These are phyloP conservation scores for Myrmophylax atrothorax DNA, from an alignment of 2,113 vertebrate genomes.

Conservation along the genomic window DNA sequence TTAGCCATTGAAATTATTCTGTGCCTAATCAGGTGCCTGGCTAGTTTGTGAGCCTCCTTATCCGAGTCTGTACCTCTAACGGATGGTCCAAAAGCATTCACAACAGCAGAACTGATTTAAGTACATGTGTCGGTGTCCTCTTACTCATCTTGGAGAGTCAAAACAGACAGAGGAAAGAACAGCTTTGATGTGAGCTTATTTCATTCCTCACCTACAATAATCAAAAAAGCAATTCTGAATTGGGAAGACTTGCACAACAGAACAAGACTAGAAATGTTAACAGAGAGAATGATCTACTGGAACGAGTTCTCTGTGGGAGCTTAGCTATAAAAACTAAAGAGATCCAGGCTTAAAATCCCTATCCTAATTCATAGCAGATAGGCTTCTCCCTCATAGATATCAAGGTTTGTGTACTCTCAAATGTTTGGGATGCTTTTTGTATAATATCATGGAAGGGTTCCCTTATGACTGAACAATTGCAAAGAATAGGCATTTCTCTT, in stretches of 20 bases:
- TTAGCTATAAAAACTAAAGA: neutral
- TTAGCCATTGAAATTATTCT: slow-evolving; percentile 79
- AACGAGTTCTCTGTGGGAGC: neutral
- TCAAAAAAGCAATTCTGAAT: neutral
- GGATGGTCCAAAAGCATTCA: slow-evolving; percentile 68
- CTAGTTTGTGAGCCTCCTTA: slow-evolving; percentile 73
- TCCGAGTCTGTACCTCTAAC: slow-evolving; percentile 57
- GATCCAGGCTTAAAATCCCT: neutral
- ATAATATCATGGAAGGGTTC: neutral
- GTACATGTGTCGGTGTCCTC: slow-evolving; percentile 1
- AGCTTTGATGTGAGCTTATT: slow-evolving; percentile 42
- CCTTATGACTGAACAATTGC: neutral
- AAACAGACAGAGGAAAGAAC: slow-evolving; percentile 40
- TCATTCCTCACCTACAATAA: neutral
- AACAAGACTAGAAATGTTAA: neutral
- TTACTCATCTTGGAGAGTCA: slow-evolving; percentile 16
- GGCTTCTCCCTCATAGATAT: neutral
- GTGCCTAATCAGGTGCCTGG: slow-evolving; percentile 77
- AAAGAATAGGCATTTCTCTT: neutral
- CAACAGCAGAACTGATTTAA: slow-evolving; percentile 67
- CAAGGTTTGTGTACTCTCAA: neutral
- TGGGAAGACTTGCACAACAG: neutral
- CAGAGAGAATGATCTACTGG: neutral
- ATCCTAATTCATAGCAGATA: neutral
- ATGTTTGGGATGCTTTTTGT: neutral